Conservation (phyloP, 2,797 vertebrate species). For the Acrocephalus scirpaceus region DNA sequence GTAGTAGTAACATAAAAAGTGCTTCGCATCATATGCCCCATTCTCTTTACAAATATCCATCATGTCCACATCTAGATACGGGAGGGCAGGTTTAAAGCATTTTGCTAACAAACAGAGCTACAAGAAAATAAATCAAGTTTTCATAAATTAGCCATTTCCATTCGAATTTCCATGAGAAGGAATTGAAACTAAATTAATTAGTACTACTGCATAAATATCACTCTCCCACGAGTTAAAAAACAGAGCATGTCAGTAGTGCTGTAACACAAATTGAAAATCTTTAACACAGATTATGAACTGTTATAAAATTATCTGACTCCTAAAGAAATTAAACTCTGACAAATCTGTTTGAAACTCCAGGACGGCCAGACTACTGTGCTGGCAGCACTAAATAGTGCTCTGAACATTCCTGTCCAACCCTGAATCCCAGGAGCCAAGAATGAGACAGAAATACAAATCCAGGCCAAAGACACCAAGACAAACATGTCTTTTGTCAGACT, state of each 20-base stretch:
- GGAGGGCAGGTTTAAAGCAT: conserved; percentile 98
- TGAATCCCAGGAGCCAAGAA: conserved; percentile 31
- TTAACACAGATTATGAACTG: neutral
- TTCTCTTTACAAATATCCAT: conserved; percentile 99
- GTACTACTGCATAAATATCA: neutral
- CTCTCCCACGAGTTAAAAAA: neutral
- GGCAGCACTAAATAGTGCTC: neutral
- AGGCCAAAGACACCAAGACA: neutral
- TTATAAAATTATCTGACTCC: neutral
- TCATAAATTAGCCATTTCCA: conserved; percentile 21
- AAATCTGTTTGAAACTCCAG: neutral
- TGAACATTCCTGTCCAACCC: neutral
- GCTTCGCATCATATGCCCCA: conserved; percentile 97
- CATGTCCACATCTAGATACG: conserved; percentile 98
- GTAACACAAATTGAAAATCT: neutral
- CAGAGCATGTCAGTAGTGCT: neutral
- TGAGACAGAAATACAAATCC: conserved; percentile 10
- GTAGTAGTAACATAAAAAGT: conserved; percentile 99
- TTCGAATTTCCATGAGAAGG: neutral
- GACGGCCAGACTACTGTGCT: neutral
- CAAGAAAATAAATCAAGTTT: conserved; percentile 58
- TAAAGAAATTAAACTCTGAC: neutral
- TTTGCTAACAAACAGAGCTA: conserved; percentile 99
- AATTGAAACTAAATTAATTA: neutral
- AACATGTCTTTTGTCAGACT: neutral